Evolutionary conservation across 2,113 vertebrate genomes (phyloP).

Genomic region (Elephas maximus): DNA sequence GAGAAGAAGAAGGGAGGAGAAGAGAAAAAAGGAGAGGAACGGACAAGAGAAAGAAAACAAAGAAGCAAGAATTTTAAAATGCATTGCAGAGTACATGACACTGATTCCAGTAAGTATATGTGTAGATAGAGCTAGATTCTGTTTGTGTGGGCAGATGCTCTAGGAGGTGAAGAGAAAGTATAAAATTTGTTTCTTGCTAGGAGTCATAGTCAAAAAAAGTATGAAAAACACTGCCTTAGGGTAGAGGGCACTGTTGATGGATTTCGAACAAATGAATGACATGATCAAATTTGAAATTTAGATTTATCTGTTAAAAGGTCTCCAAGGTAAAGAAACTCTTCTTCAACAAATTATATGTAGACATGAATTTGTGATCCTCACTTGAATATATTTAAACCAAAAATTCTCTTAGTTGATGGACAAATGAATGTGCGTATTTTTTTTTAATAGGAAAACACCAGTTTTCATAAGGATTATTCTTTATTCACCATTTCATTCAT

Average conservation of each 20-base stretch:
- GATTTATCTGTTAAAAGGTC: not conserved
- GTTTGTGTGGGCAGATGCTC: not conserved
- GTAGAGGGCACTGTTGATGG: not conserved
- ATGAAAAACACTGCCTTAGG: not conserved
- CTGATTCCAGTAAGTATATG: not conserved
- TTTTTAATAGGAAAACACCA: constrained; percentile 1
- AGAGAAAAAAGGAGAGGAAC: not conserved
- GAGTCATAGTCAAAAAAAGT: not conserved
- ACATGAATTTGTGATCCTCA: not conserved
- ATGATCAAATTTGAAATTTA: constrained; percentile 47
- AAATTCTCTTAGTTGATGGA: not conserved
- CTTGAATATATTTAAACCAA: constrained; percentile 36
- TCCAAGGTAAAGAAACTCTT: not conserved
- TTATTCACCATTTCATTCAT: not conserved
- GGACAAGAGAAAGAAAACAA: not conserved
- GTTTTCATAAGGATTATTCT: not conserved
- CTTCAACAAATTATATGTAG: not conserved
- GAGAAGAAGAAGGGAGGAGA: not conserved
- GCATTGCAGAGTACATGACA: not conserved
- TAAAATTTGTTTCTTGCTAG: not conserved
- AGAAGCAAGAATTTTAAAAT: not conserved
- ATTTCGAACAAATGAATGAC: constrained; percentile 36
- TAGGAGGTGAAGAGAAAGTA: not conserved
- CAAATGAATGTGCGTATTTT: not conserved
- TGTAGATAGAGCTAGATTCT: not conserved